Evolutionary conservation across 2,888 invertebrate species (phyloP).

Genomic region (Brassicogethes aeneus): DNA sequence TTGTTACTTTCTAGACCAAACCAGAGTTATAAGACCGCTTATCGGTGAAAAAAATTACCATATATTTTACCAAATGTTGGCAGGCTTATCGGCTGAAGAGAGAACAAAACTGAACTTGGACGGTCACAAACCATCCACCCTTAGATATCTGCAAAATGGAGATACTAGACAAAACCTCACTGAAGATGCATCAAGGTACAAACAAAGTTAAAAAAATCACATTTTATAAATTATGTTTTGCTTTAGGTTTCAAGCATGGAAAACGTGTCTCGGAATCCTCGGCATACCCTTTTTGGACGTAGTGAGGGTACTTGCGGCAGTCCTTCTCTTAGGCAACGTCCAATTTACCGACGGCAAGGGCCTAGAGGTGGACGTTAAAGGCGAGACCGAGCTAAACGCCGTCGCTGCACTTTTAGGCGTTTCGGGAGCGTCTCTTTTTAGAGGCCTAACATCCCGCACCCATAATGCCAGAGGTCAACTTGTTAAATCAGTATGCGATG

Average conservation of each 20-base stretch:
- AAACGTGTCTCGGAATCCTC: conserved; percentile 78
- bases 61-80: conserved; percentile 93
- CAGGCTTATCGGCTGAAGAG: conserved; percentile 81
- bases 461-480: conserved; percentile 70
- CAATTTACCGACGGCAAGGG: conserved; percentile 75
- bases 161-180: conserved; percentile 63
- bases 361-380: conserved; percentile 68
- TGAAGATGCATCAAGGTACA: conserved; percentile 53
- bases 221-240: not conserved
- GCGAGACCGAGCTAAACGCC: conserved; percentile 75
- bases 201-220: not conserved
- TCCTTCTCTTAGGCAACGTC: conserved; percentile 85
- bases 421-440: conserved; percentile 62
- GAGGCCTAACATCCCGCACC: conserved; percentile 76
- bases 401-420: conserved; percentile 79
- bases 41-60: conserved; percentile 89
- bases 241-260: conserved; percentile 79
- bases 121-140: conserved; percentile 71
- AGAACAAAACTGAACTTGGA: conserved; percentile 78
- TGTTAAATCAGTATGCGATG: conserved; percentile 72
- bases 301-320: conserved; percentile 82
- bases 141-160: conserved; percentile 71
- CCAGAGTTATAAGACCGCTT: conserved; percentile 77
- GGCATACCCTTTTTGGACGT: conserved; percentile 94
- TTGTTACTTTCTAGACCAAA: conserved; percentile 92